Evolutionary conservation across 2,888 invertebrate species (phyloP), one percentile per base, ranked within the genome.

Genomic region (Catonia carolina): DNA sequence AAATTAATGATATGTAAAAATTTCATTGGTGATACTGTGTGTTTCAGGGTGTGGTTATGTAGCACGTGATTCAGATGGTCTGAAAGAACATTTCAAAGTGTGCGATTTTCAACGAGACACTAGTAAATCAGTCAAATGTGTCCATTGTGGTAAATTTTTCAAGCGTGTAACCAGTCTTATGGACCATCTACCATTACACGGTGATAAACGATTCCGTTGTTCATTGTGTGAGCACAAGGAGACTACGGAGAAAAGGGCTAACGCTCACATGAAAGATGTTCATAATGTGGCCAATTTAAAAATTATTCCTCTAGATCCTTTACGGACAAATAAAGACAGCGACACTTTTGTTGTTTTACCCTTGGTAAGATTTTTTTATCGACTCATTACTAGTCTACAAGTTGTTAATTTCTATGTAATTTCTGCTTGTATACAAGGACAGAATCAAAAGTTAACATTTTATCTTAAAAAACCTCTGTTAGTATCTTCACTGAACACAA

Each of bases 141-240:
- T 69, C 1, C 78, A 80, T 64, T 79, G 80, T 62, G 67, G 69
- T 14, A 76, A 75, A 61, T 63, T 65, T 5, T 75, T 78, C 49
- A 73, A 75, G 57, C 74, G 72, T 42, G 63, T 71, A 1, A 67
- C 70, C 1, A 72, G 73, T 36, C 70, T 83, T 17, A 65, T 78
- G 10, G 77, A 79, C 5, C 85, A 86, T 66, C 69, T 85, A 14
- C 77, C 76, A 61, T 67, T 71, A 2, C 86, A 86, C 61, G 81
- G 81, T 0, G 69, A 75, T 0, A 75, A 78, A 62, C 72, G 79
- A 8, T 82, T 77, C 60, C 73, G 75, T 8, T 86, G 86, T 65
- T 76, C 78, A 4, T 50, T 82, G 22, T 86, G 86, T 65, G 69
- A 73, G 36, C 68, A 73, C 54, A 72, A 73, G 1, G 68, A 69